phyloP scores from a whole-genome alignment of 2,113 vertebrate genomes.

The Prunella fulvescens region DNA sequence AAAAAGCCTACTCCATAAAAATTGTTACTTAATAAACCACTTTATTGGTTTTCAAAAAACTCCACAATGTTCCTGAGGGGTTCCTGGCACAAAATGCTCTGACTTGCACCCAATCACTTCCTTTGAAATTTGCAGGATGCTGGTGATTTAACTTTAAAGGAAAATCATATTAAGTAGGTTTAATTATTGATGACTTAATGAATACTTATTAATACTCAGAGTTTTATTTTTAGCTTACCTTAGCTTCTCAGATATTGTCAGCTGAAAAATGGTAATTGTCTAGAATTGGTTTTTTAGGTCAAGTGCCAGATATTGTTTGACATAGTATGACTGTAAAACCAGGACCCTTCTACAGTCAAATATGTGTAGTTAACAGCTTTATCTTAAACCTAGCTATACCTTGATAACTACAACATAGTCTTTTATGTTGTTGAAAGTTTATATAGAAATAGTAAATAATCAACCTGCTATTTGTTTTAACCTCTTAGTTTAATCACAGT shows the following conservation, averaged over 20 bases:
- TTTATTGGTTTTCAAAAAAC: background rate
- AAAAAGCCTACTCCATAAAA: background rate
- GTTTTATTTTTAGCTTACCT: background rate
- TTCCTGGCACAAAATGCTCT: background rate
- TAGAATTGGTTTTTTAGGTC: background rate
- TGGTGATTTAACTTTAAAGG: background rate
- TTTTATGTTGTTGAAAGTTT: slow-evolving; percentile 24
- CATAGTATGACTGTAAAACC: background rate
- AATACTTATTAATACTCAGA: background rate
- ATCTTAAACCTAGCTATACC: background rate
- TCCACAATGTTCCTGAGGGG: background rate
- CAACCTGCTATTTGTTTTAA: slow-evolving; percentile 31
- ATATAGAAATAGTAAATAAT: slow-evolving; percentile 44
- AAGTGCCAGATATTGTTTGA: background rate
- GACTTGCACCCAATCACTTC: background rate
- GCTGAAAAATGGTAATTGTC: background rate
- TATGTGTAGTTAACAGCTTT: background rate
- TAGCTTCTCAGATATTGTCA: background rate
- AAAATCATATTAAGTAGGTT: background rate
- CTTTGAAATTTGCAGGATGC: background rate
- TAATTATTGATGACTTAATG: background rate
- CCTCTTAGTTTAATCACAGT: background rate
- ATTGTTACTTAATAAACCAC: background rate
- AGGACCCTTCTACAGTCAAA: background rate
- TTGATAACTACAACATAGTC: background rate